phyloP scores from a whole-genome alignment of 2,113 vertebrate species.

The Coptodon bakossiorum region DNA sequence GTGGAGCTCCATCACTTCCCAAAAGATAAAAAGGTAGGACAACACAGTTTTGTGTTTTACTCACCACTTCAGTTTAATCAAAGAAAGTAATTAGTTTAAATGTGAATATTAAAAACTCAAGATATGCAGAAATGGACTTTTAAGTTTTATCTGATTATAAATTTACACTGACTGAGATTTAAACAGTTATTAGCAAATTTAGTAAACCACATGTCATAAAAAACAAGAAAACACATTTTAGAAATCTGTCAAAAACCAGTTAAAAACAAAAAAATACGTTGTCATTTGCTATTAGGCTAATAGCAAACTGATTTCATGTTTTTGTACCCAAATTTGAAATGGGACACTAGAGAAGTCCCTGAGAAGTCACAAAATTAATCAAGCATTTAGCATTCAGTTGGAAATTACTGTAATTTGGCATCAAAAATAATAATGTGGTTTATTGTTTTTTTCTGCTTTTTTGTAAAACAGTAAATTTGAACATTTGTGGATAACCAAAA shows the following conservation, averaged over 20 bases:
- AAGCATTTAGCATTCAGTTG: background rate
- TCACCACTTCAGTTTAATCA: background rate
- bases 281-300: background rate
- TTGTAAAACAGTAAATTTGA: background rate
- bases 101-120: background rate
- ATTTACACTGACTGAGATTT: background rate
- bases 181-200: background rate
- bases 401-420: background rate
- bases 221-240: background rate
- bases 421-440: background rate
- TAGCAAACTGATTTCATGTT: background rate
- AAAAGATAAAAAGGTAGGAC: constrained; percentile 43
- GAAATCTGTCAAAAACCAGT: background rate
- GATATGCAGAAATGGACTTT: background rate
- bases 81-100: background rate
- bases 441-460: background rate
- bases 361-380: background rate
- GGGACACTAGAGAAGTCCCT: fast-evolving
- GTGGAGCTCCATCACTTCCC: background rate
- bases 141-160: background rate
- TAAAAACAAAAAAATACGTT: fast-evolving
- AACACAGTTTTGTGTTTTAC: background rate
- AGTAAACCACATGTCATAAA: background rate
- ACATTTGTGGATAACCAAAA: background rate
- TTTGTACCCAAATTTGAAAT: background rate